A percentile compares a stretch with the other conserved stretches of the same genome.
Evolutionary conservation across 1,140 invertebrate species (phyloP).

Genomic region (Macrobrachium nipponense): DNA sequence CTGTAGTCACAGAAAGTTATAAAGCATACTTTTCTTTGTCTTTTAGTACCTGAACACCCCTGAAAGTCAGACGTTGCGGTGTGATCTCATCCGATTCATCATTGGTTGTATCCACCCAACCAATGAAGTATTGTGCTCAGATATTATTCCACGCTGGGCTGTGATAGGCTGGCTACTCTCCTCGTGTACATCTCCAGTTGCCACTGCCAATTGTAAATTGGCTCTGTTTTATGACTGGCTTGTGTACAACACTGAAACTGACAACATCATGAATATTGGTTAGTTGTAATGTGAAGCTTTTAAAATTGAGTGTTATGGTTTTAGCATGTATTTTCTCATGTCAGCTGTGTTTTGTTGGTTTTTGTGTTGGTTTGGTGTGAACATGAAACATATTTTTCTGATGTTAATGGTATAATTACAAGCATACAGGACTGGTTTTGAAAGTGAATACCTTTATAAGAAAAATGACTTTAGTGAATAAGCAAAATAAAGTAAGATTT

Average conservation of each 20-base stretch:
- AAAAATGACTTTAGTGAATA: too few species aligned
- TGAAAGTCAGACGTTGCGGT: conserved; percentile 93
- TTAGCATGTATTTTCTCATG: neutral
- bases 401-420: neutral
- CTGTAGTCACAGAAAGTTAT: neutral
- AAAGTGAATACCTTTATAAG: too few species aligned
- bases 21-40: conserved; percentile 62
- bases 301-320: neutral
- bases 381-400: neutral
- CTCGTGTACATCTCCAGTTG: conserved; percentile 93
- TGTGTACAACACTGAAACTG: conserved; percentile 93
- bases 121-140: conserved; percentile 96
- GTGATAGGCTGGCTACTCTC: conserved; percentile 98
- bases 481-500: neutral
- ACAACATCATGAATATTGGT: conserved; percentile 97
- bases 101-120: conserved; percentile 98
- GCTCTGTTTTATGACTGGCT: conserved; percentile 98
- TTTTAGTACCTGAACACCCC: conserved; percentile 93
- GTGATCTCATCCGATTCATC: conserved; percentile 97
- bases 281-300: conserved; percentile 66
- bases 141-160: conserved; percentile 98
- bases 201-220: conserved; percentile 94
- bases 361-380: neutral
- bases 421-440: too few species aligned
- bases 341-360: neutral